These are phyloP conservation scores for Delia radicum DNA, from an alignment of 1,140 invertebrate genomes.

Conservation along the genomic window DNA sequence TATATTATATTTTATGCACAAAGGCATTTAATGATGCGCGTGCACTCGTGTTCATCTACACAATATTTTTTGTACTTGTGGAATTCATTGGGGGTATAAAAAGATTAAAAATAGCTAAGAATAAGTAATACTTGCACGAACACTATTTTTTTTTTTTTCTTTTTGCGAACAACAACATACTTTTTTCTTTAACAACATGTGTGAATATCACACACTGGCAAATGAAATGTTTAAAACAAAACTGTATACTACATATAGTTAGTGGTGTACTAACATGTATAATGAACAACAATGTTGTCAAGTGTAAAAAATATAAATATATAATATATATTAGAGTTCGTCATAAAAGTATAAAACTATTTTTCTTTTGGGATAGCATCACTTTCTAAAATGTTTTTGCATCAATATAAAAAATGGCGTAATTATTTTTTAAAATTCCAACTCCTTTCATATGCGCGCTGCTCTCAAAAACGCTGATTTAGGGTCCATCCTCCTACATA, in stretches of 20 bases:
- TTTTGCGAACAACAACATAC: background rate
- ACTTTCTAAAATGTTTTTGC: too few relatives aligned
- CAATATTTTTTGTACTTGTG: background rate
- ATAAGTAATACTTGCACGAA: background rate
- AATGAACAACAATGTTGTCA: background rate
- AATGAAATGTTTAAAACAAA: background rate
- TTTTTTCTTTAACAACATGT: conserved; percentile 7
- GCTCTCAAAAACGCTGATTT: too few relatives aligned
- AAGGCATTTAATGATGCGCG: conserved; percentile 4
- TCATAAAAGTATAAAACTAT: background rate
- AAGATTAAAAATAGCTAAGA: conserved; percentile 12
- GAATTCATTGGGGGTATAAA: conserved; percentile 13
- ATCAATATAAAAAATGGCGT: background rate
- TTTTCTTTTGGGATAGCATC: too few relatives aligned
- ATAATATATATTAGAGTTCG: background rate
- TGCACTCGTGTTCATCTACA: background rate
- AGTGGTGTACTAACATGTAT: too few relatives aligned
- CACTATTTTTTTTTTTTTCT: background rate
- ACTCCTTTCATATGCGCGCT: too few relatives aligned
- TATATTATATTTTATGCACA: background rate
- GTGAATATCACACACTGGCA: background rate
- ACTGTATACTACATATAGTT: background rate
- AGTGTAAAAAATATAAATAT: background rate
- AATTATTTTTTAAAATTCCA: too few relatives aligned
- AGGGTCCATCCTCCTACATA: too few relatives aligned